Conservation (phyloP, 2,113 vertebrate species). For the Pimephales promelas region DNA sequence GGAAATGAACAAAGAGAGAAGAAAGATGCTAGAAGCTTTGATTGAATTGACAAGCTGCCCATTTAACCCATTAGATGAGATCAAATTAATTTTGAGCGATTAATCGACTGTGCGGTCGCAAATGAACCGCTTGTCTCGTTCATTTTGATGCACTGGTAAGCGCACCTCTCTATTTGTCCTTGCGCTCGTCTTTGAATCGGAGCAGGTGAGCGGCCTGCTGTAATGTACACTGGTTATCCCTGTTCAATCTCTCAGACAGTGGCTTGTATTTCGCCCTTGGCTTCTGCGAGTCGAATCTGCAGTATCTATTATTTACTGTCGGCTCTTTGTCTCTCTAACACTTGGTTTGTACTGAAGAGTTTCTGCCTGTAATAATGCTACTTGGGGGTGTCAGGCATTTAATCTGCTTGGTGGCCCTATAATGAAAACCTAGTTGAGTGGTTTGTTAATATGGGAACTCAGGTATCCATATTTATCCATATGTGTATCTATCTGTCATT, state of each 20-base stretch:
- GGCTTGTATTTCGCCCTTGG: constrained; percentile 40
- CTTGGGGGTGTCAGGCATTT: constrained; percentile 45
- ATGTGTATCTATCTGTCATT: not conserved
- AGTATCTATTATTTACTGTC: constrained; percentile 70
- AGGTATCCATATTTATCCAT: no score
- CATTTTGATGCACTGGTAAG: constrained; percentile 18
- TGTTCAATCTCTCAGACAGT: constrained; percentile 53
- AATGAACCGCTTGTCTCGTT: constrained; percentile 11
- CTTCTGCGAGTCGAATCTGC: constrained; percentile 51
- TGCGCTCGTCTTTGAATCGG: constrained; percentile 56
- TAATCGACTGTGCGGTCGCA: not conserved
- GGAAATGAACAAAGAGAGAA: constrained; percentile 7
- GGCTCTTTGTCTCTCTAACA: constrained; percentile 47
- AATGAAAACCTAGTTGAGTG: constrained; percentile 19
- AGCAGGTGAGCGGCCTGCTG: constrained; percentile 52
- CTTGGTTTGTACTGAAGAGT: constrained; percentile 51
- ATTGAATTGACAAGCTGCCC: not conserved
- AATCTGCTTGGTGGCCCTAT: constrained; percentile 30
- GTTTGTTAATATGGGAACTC: not conserved
- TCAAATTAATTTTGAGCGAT: constrained; percentile 7
- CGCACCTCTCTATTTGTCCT: constrained; percentile 62
- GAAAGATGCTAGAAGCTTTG: not conserved
- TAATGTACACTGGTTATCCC: constrained; percentile 69
- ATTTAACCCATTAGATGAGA: constrained; percentile 12
- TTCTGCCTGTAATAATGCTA: constrained; percentile 31